Conservation (phyloP, 2,888 invertebrate genomes). For the Parnassius apollo region DNA sequence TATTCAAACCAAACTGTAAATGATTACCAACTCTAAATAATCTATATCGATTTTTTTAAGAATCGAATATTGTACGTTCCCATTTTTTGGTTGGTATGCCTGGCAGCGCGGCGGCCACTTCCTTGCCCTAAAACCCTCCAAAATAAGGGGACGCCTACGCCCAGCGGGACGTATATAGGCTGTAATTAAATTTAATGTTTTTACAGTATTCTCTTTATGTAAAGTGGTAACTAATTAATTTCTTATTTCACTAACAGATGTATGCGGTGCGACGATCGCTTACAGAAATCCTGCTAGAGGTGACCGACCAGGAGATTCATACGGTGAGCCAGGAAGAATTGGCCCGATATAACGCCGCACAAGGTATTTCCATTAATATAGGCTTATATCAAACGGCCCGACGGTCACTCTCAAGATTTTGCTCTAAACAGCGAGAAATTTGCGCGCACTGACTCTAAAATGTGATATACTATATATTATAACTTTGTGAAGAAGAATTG, state of each 20-base stretch:
- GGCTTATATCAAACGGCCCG: conserved; percentile 56
- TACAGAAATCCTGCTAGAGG: conserved; percentile 96
- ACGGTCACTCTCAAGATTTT: conserved; percentile 52
- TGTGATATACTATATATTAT: conserved; percentile 51
- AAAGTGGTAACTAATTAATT: too few relatives aligned
- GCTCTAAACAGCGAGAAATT: conserved; percentile 51
- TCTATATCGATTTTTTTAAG: too few relatives aligned
- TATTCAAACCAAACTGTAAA: too few relatives aligned
- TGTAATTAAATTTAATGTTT: too few relatives aligned
- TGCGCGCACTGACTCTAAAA: conserved; percentile 56
- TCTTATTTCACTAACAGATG: conserved; percentile 82
- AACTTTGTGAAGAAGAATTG: conserved; percentile 44
- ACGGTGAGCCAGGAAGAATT: conserved; percentile 92
- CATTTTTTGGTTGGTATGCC: too few relatives aligned
- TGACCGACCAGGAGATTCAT: conserved; percentile 94
- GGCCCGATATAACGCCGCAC: conserved; percentile 89
- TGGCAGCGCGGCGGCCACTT: too few relatives aligned
- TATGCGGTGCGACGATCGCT: conserved; percentile 91
- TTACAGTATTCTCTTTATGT: too few relatives aligned
- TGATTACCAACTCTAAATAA: too few relatives aligned
- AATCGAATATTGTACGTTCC: too few relatives aligned
- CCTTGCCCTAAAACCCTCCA: too few relatives aligned
- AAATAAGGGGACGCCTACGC: too few relatives aligned
- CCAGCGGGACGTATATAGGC: too few relatives aligned
- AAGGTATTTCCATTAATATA: conserved; percentile 86